phyloP scores from a whole-genome alignment of 2,888 invertebrate species.

The Polydesmus complanatus region DNA sequence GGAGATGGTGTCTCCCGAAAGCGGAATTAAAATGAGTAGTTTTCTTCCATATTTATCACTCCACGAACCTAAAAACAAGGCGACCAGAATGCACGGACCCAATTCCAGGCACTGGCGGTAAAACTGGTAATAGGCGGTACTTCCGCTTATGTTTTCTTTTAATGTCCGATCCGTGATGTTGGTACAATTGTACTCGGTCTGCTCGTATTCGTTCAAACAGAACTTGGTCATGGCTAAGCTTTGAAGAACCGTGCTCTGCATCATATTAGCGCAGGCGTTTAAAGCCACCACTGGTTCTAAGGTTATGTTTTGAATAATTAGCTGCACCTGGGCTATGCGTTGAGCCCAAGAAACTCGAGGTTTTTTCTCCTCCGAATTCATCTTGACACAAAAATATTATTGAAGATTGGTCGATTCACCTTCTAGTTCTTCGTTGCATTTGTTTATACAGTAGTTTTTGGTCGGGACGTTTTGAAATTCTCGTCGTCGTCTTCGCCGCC shows the following conservation, averaged over 20 bases:
- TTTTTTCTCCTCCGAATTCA: background rate
- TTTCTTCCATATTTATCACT: constrained; percentile 7
- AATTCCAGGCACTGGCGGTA: background rate
- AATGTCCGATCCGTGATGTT: background rate
- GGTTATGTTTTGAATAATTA: background rate
- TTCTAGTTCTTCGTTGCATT: no score
- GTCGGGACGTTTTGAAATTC: no score
- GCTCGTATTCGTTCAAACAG: background rate
- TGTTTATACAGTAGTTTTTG: no score
- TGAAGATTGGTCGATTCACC: no score
- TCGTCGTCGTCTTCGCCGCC: no score
- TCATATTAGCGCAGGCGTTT: background rate
- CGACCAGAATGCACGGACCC: constrained; percentile 2
- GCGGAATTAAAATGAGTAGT: constrained; percentile 1
- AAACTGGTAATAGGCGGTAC: background rate
- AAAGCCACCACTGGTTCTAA: constrained; percentile 1
- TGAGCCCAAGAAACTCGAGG: background rate
- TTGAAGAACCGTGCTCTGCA: background rate
- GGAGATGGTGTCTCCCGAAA: constrained; percentile 1
- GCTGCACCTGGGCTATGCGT: background rate
- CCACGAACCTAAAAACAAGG: constrained; percentile 6
- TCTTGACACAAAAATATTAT: no score
- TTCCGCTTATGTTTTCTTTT: background rate
- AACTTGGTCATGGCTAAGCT: background rate
- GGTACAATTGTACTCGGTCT: background rate